Conservation (phyloP, 2,888 invertebrate genomes). For the Mellilla xanthometata region DNA sequence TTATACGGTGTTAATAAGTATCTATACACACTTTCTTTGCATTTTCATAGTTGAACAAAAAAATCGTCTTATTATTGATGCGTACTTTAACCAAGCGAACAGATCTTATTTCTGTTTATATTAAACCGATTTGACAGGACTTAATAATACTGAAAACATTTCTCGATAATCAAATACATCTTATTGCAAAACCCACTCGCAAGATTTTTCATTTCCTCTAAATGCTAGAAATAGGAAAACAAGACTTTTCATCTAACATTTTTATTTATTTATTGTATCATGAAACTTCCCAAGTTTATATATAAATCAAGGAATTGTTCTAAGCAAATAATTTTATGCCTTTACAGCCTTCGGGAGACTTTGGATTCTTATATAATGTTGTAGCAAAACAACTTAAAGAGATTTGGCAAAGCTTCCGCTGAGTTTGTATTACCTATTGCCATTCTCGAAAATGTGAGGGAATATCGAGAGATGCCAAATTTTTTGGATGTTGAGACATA, state of each 20-base stretch:
- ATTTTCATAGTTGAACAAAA: no score
- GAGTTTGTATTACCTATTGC: slow-evolving; percentile 54
- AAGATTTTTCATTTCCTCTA: slow-evolving; percentile 13
- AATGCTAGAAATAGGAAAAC: no score
- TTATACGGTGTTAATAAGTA: no score
- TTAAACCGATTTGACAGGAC: no score
- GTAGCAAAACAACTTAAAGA: slow-evolving; percentile 56
- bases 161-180: no score
- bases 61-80: no score
- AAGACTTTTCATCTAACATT: slow-evolving; percentile 13
- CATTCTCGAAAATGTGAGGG: slow-evolving; percentile 42
- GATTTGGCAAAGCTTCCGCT: slow-evolving; percentile 67
- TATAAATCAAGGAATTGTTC: slow-evolving; percentile 43
- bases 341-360: slow-evolving; percentile 36
- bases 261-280: slow-evolving; percentile 24
- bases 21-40: no score
- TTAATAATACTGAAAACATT: no score
- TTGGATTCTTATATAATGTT: slow-evolving; percentile 41
- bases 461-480: slow-evolving; percentile 57
- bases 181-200: no score
- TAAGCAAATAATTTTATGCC: slow-evolving; percentile 41
- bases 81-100: no score
- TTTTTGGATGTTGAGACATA: slow-evolving; percentile 23
- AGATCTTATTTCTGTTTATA: no score
- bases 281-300: slow-evolving; percentile 29